Base-by-base conservation (phyloP, 2,113 vertebrate genomes). In the Thermophis baileyi region DNA sequence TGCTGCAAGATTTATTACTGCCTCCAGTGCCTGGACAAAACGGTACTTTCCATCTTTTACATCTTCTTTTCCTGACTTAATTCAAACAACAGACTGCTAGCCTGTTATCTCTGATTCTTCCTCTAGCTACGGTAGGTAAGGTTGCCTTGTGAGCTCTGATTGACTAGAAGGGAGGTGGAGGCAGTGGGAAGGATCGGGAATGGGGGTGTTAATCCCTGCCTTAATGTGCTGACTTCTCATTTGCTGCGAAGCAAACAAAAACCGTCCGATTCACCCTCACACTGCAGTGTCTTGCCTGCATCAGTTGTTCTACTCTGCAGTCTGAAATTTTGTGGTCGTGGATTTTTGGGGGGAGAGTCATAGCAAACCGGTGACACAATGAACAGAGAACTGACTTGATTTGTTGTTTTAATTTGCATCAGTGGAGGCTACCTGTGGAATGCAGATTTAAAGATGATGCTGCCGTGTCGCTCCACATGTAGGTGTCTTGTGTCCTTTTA, bases 21-120 rank as follows among this genome's bases (percentile, higher is more conserved):
- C 94, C 96, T 95, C 95, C 97, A 94, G 96, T 98, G 98, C 97
- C 95, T 97, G 98, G 98, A 98, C 96, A 95, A 96, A 96, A 98
- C 98, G 98, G 98, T 99, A 99, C 97, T 99, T 97, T 91, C 96
- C 95, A 92, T 95, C 96, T 94, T 96, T 91, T 94, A 50, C 87
- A 40, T 25, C 96, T 95, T 91, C 91, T n/a, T 74, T 88, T 24
- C 94, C 57, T 27, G 57, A 24, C 54, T 93, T 63, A 87, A 92
- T 89, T 51, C 91, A 51, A 85, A 47, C 95, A 91, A 93, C 94
- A 90, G 91, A 90, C 88, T 90, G 92, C 9, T 44, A 20, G 88
- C 93, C 55, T 90, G 55, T 4, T 30, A 12, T 57, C 85, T 1
- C 54, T 92, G 94, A 91, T 93, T 91, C 47, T 30, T 93, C 94